Evolutionary conservation across 2,797 vertebrate species (phyloP).

Genomic region (Clarias fuscus): DNA sequence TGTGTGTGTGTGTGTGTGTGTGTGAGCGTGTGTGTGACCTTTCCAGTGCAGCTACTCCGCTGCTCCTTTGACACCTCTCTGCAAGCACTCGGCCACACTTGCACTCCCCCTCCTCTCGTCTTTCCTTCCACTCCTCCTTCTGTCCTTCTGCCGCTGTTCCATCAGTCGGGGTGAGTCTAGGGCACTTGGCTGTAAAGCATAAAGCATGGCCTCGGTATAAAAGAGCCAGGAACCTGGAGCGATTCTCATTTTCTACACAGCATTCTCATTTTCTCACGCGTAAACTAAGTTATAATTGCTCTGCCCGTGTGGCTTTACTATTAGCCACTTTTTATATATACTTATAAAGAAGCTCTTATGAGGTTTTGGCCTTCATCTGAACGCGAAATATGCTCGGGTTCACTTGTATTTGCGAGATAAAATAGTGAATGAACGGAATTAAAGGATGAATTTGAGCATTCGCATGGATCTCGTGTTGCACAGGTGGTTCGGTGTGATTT

Average conservation of each 20-base stretch:
- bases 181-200: conserved; percentile 49
- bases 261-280: conserved; percentile 15
- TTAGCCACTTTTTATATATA: neutral
- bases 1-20: neutral
- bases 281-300: conserved; percentile 2
- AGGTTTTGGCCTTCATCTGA: neutral
- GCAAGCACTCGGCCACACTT: conserved; percentile 34
- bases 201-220: conserved; percentile 44
- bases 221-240: conserved; percentile 30
- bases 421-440: neutral
- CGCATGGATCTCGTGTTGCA: neutral
- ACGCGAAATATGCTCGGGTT: neutral
- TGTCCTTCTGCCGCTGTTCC: conserved; percentile 27
- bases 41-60: conserved; percentile 41
- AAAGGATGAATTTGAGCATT: neutral
- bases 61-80: conserved; percentile 47
- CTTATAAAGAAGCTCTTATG: neutral
- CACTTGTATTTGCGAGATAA: neutral
- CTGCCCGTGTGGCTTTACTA: neutral
- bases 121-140: conserved; percentile 36
- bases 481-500: neutral
- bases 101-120: conserved; percentile 37
- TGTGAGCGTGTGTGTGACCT: conserved; percentile 38
- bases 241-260: conserved; percentile 44
- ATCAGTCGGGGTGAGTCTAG: conserved; percentile 42